Conservation (phyloP, 2,888 invertebrate species). For the Hydrotaea cyrtoneurina region DNA sequence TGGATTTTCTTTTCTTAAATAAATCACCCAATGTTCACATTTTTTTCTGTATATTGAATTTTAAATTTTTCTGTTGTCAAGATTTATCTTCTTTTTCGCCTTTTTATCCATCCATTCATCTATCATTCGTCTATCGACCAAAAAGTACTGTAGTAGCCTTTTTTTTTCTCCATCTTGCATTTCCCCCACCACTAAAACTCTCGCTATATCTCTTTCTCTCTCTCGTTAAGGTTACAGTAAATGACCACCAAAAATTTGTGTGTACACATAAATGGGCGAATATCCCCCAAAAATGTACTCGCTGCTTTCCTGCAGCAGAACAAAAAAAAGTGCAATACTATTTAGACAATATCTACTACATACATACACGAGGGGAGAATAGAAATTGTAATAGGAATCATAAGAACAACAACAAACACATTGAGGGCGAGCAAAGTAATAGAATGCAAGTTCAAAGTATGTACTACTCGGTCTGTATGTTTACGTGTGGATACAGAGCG, state of each 20-base stretch:
- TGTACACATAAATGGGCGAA: conserved; percentile 34
- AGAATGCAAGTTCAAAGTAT: conserved; percentile 38
- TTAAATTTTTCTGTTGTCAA: neutral
- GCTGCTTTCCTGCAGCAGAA: neutral
- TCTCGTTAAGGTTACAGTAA: conserved; percentile 32
- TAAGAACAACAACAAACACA: neutral
- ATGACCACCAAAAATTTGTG: conserved; percentile 45
- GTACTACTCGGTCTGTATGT: neutral
- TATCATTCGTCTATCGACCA: conserved; percentile 27
- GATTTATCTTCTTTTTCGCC: neutral
- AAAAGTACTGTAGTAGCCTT: conserved; percentile 23
- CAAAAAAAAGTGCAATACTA: neutral
- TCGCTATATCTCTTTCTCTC: neutral
- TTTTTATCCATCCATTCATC: conserved; percentile 16
- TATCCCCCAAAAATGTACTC: conserved; percentile 22
- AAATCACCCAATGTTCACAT: no score
- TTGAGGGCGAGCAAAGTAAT: conserved; percentile 32
- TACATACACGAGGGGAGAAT: conserved; percentile 4
- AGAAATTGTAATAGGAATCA: neutral
- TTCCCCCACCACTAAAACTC: neutral
- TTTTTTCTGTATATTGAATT: neutral
- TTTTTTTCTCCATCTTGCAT: conserved; percentile 5
- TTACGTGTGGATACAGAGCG: neutral
- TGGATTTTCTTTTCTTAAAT: no score
- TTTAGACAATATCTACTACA: neutral